phyloP scores from a whole-genome alignment of 2,797 vertebrate species.

The Avahi laniger region DNA sequence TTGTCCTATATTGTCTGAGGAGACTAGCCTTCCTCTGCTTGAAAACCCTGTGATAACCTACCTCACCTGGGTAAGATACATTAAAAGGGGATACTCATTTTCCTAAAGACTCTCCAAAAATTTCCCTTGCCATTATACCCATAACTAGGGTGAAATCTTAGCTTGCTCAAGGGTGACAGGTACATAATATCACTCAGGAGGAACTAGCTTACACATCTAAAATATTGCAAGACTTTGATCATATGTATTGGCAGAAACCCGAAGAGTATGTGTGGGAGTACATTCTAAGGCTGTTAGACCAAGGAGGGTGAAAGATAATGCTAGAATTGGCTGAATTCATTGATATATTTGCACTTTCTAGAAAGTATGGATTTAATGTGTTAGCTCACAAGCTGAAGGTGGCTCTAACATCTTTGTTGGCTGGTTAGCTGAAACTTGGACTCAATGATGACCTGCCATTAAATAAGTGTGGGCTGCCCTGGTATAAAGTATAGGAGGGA shows the following conservation, averaged over 20 bases:
- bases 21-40: neutral
- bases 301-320: neutral
- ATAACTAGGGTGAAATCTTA: neutral
- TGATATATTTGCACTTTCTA: neutral
- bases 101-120: neutral
- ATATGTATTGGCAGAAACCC: neutral
- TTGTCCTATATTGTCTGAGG: neutral
- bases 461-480: neutral
- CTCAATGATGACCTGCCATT: neutral
- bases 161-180: neutral
- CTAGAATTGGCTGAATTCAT: neutral
- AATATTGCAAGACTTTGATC: neutral
- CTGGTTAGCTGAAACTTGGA: neutral
- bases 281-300: neutral
- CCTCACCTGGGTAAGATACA: neutral
- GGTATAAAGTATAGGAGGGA: neutral
- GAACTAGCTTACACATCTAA: neutral
- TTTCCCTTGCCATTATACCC: neutral
- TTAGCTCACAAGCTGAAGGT: neutral
- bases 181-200: neutral
- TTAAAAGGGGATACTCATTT: neutral
- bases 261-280: neutral
- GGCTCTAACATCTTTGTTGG: neutral
- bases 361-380: neutral
- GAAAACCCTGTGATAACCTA: neutral